Percentiles rank a stretch among this genome's conserved stretches.
Conservation (phyloP, 2,113 vertebrate species). For the Semicossyphus pulcher region DNA sequence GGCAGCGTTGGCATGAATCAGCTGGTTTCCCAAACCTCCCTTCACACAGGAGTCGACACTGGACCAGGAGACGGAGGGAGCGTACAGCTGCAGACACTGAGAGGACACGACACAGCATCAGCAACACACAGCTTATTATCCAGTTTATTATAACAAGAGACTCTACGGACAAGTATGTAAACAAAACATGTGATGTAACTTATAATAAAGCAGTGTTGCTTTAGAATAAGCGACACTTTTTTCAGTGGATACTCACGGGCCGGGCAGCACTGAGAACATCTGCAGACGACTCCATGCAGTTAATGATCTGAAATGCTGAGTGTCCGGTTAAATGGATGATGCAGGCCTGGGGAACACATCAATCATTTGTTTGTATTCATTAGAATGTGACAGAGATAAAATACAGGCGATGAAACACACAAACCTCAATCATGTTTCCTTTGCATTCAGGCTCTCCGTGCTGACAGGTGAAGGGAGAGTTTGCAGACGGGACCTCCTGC, state of each 20-base stretch:
- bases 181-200: no score
- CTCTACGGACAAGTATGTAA: no score
- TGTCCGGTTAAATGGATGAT: slow-evolving; percentile 77
- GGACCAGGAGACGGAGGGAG: slow-evolving; percentile 67
- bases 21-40: slow-evolving; percentile 76
- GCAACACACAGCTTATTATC: background rate
- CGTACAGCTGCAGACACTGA: slow-evolving; percentile 88
- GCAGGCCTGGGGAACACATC: slow-evolving; percentile 83
- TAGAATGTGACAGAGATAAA: background rate
- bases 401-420: background rate
- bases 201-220: no score
- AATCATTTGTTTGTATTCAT: background rate
- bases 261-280: slow-evolving; percentile 80
- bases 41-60: slow-evolving; percentile 78
- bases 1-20: slow-evolving; percentile 87
- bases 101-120: slow-evolving; percentile 10
- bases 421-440: slow-evolving; percentile 90
- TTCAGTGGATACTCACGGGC: slow-evolving; percentile 75
- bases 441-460: slow-evolving; percentile 87
- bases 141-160: background rate
- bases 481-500: slow-evolving; percentile 79
- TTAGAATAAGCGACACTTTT: background rate
- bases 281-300: slow-evolving; percentile 87
- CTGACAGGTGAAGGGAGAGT: slow-evolving; percentile 87
- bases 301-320: slow-evolving; percentile 77